Conservation (phyloP, 2,113 vertebrate species). For the Pseudorasbora parva region DNA sequence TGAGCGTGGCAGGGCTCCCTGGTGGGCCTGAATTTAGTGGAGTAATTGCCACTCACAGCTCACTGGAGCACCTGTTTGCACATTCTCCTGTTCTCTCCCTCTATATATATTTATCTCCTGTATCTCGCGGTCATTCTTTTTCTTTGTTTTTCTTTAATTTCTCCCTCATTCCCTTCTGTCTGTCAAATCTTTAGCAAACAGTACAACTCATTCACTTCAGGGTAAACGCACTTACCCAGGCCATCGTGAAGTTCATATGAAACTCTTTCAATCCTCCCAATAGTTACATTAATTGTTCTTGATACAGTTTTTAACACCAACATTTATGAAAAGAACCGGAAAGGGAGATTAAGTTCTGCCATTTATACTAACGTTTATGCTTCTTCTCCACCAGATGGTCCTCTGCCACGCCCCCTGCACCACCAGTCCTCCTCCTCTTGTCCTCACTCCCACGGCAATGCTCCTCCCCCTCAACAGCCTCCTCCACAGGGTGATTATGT, state of each 20-base stretch:
- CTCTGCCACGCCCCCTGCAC: slow-evolving; percentile 80
- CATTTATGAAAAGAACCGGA: neutral
- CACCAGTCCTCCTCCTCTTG: slow-evolving; percentile 91
- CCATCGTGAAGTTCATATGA: neutral
- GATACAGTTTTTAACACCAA: neutral
- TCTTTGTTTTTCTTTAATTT: neutral
- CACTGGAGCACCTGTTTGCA: slow-evolving; percentile 57
- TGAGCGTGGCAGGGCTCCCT: slow-evolving; percentile 51
- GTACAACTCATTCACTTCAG: slow-evolving; percentile 4
- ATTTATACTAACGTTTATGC: neutral
- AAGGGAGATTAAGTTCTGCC: neutral
- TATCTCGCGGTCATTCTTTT: neutral
- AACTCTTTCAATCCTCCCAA: neutral
- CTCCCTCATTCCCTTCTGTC: neutral
- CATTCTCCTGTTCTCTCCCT: neutral
- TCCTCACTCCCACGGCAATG: slow-evolving; percentile 92
- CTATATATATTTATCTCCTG: neutral
- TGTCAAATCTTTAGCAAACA: slow-evolving; percentile 10
- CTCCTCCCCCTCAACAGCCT: slow-evolving; percentile 88
- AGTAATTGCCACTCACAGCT: slow-evolving; percentile 52
- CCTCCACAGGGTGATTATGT: slow-evolving; percentile 92
- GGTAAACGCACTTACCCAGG: neutral
- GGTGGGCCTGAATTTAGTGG: slow-evolving; percentile 49
- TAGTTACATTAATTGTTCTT: neutral
- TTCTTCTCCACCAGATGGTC: slow-evolving; percentile 41